Evolutionary conservation across 2,113 vertebrate genomes (phyloP).

Genomic region (Gopherus flavomarginatus): DNA sequence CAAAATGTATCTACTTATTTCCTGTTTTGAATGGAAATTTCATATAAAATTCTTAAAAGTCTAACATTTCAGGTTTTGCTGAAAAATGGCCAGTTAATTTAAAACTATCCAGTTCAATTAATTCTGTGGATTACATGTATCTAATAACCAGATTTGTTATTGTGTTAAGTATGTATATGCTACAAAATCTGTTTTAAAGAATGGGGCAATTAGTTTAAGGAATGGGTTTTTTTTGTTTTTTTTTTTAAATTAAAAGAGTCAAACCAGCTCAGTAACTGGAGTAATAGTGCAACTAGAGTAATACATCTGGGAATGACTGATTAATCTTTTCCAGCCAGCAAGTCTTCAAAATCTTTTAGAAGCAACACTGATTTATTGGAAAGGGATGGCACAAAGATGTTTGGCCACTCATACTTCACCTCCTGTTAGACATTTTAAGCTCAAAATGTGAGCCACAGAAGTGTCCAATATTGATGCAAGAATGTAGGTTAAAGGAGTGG

Average conservation of each 20-base stretch:
- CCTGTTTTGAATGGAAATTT: constrained; percentile 27
- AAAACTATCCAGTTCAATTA: not conserved
- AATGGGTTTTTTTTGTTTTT: not conserved
- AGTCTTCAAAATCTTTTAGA: constrained; percentile 14
- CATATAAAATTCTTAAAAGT: constrained; percentile 39
- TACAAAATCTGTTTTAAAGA: constrained; percentile 26
- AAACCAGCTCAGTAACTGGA: constrained; percentile 40
- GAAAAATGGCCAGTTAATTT: constrained; percentile 41
- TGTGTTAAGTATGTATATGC: constrained; percentile 2
- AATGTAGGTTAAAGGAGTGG: not conserved
- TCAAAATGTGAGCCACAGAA: not conserved
- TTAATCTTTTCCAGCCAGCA: constrained; percentile 25
- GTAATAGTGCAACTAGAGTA: constrained; percentile 58
- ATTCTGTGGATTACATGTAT: not conserved
- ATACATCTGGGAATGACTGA: constrained; percentile 48
- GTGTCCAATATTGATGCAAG: not conserved
- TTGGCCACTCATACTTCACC: constrained; percentile 40
- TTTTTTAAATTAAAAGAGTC: not conserved
- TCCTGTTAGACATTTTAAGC: constrained; percentile 7
- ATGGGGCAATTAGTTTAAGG: constrained; percentile 14
- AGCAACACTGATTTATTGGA: constrained; percentile 49
- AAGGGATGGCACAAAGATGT: constrained; percentile 33
- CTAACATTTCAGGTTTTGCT: not conserved
- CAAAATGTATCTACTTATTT: constrained; percentile 1
- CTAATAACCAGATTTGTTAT: not conserved